phyloP scores from a whole-genome alignment of 92 coral and sea anemone genomes.

The Desmophyllum pertusum region DNA sequence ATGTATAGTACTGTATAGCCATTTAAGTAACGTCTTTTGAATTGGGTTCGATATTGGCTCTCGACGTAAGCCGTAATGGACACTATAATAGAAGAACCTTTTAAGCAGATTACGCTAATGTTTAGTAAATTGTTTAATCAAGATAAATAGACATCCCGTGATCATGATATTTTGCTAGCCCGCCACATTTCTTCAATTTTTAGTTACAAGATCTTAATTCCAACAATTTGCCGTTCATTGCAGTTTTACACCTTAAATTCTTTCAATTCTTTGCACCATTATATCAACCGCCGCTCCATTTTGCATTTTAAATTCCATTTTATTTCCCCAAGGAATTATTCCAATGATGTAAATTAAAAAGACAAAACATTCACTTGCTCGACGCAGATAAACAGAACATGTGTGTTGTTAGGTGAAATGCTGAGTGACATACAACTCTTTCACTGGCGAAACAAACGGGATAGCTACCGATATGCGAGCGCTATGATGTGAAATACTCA shows the following conservation, averaged over 20 bases:
- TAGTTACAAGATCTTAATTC: neutral
- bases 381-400: neutral
- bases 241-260: constrained; percentile 10
- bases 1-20: neutral
- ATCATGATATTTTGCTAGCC: neutral
- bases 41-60: neutral
- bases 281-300: neutral
- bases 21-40: neutral
- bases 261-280: neutral
- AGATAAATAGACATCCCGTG: neutral
- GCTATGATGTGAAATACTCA: neutral
- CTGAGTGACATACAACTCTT: neutral
- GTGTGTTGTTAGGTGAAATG: constrained; percentile 6
- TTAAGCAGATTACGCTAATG: neutral
- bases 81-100: neutral
- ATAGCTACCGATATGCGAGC: neutral
- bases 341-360: constrained; percentile 9
- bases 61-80: neutral
- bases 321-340: constrained; percentile 42
- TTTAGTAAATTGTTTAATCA: neutral
- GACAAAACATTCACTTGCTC: constrained; percentile 13
- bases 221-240: neutral
- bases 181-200: too few relatives aligned
- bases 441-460: neutral
- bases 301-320: constrained; percentile 15